phyloP scores from a whole-genome alignment of 2,888 invertebrate species.

The Antitype chi region DNA sequence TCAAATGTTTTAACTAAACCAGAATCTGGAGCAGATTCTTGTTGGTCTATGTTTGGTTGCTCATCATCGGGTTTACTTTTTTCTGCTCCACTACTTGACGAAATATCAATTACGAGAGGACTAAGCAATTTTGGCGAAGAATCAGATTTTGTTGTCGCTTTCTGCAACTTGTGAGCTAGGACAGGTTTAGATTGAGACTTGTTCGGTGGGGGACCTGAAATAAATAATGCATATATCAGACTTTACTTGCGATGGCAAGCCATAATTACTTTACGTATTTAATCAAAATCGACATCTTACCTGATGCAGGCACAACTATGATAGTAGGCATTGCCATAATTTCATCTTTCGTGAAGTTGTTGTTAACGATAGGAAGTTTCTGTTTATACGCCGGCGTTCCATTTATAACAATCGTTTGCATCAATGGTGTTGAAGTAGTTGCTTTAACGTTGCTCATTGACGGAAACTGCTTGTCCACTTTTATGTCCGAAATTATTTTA shows the following conservation, averaged over 20 bases:
- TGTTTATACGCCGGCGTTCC: slow-evolving; percentile 83
- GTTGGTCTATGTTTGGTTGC: slow-evolving; percentile 43
- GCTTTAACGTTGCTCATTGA: slow-evolving; percentile 67
- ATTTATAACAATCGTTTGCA: slow-evolving; percentile 84
- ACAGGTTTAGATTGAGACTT: slow-evolving; percentile 63
- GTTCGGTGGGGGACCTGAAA: slow-evolving; percentile 73
- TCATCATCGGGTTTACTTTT: slow-evolving; percentile 30
- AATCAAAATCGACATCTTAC: slow-evolving; percentile 69
- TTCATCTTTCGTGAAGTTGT: slow-evolving; percentile 83
- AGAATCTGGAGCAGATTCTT: slow-evolving; percentile 51
- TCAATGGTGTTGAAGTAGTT: slow-evolving; percentile 81
- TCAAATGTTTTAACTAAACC: slow-evolving; percentile 79
- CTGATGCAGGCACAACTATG: slow-evolving; percentile 83
- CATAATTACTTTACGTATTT: slow-evolving; percentile 1
- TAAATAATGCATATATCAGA: slow-evolving; percentile 20
- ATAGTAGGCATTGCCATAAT: slow-evolving; percentile 90
- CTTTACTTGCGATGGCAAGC: background rate
- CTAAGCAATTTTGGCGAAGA: slow-evolving; percentile 66
- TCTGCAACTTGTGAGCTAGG: slow-evolving; percentile 60
- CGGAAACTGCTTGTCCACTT: slow-evolving; percentile 77
- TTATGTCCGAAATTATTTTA: slow-evolving; percentile 85
- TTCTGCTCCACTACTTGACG: slow-evolving; percentile 53
- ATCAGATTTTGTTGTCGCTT: slow-evolving; percentile 57
- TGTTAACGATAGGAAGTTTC: slow-evolving; percentile 62
- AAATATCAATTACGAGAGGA: slow-evolving; percentile 78